A percentile compares a stretch with the other conserved stretches of the same genome.
Conservation (phyloP, 2,888 invertebrate genomes). For the Drosophila anceps region DNA sequence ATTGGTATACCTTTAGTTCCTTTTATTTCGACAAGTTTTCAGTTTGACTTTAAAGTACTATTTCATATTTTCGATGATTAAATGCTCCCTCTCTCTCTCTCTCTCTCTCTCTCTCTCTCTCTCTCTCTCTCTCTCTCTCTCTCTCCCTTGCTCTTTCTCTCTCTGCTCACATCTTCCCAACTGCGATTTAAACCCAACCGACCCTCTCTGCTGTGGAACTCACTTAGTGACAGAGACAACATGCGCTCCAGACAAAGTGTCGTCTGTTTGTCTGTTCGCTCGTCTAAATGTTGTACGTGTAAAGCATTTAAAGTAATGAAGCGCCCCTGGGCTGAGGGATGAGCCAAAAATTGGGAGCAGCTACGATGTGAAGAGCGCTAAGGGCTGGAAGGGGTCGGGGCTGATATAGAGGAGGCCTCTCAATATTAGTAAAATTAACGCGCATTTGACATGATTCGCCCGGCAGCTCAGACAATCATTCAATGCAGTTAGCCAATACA, state of each 20-base stretch:
- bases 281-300: constrained; percentile 74
- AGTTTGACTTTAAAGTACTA: background rate
- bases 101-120: too few relatives aligned
- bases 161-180: background rate
- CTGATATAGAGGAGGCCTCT: background rate
- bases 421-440: constrained; percentile 67
- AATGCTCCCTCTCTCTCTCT: too few relatives aligned
- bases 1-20: background rate
- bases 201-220: constrained; percentile 1
- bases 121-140: too few relatives aligned
- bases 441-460: constrained; percentile 63
- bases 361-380: too few relatives aligned
- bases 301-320: constrained; percentile 80
- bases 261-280: constrained; percentile 30
- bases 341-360: background rate
- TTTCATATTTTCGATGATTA: too few relatives aligned
- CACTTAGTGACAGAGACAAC: constrained; percentile 30
- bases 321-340: constrained; percentile 34
- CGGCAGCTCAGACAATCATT: constrained; percentile 58
- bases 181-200: background rate
- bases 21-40: too few relatives aligned
- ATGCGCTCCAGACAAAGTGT: constrained; percentile 51
- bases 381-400: background rate
- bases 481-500: constrained; percentile 70
- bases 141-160: background rate